Evolutionary conservation across 2,888 invertebrate species (phyloP).

Genomic region (Nomada lathburiana): DNA sequence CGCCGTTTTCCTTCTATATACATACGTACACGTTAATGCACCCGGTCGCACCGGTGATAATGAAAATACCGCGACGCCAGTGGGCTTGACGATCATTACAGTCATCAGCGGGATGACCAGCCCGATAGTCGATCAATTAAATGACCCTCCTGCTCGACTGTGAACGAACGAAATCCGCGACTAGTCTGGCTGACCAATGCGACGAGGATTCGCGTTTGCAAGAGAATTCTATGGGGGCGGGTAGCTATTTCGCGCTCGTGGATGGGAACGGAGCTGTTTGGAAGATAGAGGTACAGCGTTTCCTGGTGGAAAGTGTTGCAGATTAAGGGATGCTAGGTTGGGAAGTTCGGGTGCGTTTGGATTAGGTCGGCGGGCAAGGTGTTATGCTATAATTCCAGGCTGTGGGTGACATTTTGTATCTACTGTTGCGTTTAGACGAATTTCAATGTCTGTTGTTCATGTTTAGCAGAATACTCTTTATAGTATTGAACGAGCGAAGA

Average conservation of each 20-base stretch:
- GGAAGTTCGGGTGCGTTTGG: too few relatives aligned
- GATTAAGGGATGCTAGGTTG: too few relatives aligned
- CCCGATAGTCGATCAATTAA: conserved; percentile 77
- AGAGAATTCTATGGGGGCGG: conserved; percentile 17
- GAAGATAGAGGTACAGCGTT: background rate
- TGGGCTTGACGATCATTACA: conserved; percentile 69
- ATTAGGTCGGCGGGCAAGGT: too few relatives aligned
- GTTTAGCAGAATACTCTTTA: too few relatives aligned
- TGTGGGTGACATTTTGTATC: too few relatives aligned
- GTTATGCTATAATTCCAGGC: too few relatives aligned
- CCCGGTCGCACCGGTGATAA: conserved; percentile 66
- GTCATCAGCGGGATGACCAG: conserved; percentile 74
- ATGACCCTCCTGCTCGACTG: conserved; percentile 60
- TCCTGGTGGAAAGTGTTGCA: too few relatives aligned
- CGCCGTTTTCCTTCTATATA: conserved; percentile 23
- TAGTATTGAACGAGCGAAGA: too few relatives aligned
- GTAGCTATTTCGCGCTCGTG: background rate
- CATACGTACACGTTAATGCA: background rate
- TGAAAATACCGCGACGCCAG: conserved; percentile 72
- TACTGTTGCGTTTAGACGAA: too few relatives aligned
- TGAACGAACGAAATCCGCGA: conserved; percentile 69
- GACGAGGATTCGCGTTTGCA: conserved; percentile 28
- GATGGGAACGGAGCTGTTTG: background rate
- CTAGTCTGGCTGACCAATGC: conserved; percentile 34
- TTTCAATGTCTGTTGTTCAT: too few relatives aligned